Evolutionary conservation across 1,140 invertebrate species (phyloP).

Genomic region (Microvelia longipes): DNA sequence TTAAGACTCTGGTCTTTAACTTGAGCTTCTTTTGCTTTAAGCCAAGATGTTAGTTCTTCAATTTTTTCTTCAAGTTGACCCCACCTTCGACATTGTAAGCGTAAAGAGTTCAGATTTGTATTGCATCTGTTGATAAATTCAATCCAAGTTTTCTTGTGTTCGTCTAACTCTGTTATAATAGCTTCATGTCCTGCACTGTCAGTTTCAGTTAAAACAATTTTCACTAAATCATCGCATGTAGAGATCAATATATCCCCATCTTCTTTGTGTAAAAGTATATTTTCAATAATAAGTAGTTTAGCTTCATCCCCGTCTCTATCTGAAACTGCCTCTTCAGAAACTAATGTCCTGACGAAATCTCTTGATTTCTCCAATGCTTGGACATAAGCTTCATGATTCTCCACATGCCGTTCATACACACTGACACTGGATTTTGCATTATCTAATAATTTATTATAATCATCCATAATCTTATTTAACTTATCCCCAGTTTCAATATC

Average conservation of each 20-base stretch:
- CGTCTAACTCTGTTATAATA: conserved; percentile 57
- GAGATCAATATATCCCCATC: conserved; percentile 56
- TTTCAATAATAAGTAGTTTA: conserved; percentile 55
- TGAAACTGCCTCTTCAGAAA: conserved; percentile 48
- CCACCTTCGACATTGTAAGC: conserved; percentile 54
- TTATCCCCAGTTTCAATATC: conserved; percentile 58
- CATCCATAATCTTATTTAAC: conserved; percentile 47
- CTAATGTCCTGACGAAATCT: conserved; percentile 53
- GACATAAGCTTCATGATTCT: conserved; percentile 66
- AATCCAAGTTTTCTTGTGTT: conserved; percentile 58
- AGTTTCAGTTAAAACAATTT: conserved; percentile 60
- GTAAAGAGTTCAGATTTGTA: conserved; percentile 47
- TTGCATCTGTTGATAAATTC: conserved; percentile 55
- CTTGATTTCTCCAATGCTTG: conserved; percentile 56
- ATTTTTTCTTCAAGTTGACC: conserved; percentile 62
- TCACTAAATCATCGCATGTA: conserved; percentile 52
- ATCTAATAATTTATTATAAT: conserved; percentile 48
- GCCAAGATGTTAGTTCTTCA: conserved; percentile 62
- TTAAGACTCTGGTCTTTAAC: conserved; percentile 81
- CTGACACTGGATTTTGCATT: conserved; percentile 50
- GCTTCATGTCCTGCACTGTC: conserved; percentile 57
- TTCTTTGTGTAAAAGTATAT: conserved; percentile 50
- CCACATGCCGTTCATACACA: conserved; percentile 51
- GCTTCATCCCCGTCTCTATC: conserved; percentile 58
- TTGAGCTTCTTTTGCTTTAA: conserved; percentile 65